These are phyloP conservation scores for Lepus americanus DNA, from an alignment of 2,113 vertebrate species.

Conservation along the genomic window DNA sequence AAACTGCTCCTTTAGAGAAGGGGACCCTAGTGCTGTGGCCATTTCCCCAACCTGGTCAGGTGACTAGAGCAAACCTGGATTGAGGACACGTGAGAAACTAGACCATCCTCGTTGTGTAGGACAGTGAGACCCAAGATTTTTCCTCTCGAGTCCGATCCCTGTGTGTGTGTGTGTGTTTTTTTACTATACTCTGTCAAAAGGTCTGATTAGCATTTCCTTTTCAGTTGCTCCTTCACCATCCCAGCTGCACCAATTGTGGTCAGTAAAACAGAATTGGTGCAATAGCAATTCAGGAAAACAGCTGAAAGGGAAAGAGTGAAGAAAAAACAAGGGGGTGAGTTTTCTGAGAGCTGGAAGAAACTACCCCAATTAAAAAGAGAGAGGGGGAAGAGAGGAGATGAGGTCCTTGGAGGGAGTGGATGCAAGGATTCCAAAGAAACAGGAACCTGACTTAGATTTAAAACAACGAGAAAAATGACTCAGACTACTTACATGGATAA, in stretches of 20 bases:
- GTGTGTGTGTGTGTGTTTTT: neutral
- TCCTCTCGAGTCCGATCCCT: constrained; percentile 1
- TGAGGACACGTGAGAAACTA: neutral
- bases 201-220: constrained; percentile 81
- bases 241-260: constrained; percentile 75
- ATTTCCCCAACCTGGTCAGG: neutral
- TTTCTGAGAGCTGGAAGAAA: constrained; percentile 72
- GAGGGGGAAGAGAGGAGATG: constrained; percentile 4
- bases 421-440: constrained; percentile 33
- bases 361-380: constrained; percentile 64
- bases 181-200: constrained; percentile 53
- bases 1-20: neutral
- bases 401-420: constrained; percentile 2
- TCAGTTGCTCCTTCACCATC: constrained; percentile 68
- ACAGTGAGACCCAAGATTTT: constrained; percentile 26
- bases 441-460: constrained; percentile 17
- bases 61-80: neutral
- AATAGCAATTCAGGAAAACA: constrained; percentile 73
- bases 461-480: neutral
- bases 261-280: constrained; percentile 50
- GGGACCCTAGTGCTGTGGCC: neutral
- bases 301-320: constrained; percentile 74
- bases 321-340: constrained; percentile 35
- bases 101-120: neutral
- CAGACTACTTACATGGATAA: neutral